phyloP scores from a whole-genome alignment of 2,888 invertebrate species.

The Malthinus flaveolus region DNA sequence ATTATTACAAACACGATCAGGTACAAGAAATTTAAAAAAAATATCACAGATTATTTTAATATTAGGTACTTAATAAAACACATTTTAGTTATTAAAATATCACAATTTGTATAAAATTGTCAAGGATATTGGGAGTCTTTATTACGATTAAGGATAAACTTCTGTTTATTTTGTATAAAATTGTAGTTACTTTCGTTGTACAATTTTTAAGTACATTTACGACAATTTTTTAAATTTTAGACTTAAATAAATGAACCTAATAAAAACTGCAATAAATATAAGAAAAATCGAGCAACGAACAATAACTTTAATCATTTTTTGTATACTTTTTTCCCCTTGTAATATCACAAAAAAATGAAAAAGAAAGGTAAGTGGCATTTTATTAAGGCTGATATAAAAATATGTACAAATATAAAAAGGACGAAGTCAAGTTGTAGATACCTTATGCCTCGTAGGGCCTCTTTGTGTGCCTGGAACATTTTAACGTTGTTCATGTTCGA shows the following conservation, averaged over 20 bases:
- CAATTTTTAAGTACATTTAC: not conserved
- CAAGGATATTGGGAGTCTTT: constrained; percentile 24
- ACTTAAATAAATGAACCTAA: constrained; percentile 18
- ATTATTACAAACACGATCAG: constrained; percentile 39
- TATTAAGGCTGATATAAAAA: constrained; percentile 46
- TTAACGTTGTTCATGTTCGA: constrained; percentile 99
- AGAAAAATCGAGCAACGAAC: constrained; percentile 13
- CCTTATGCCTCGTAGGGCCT: constrained; percentile 98
- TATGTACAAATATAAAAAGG: constrained; percentile 50
- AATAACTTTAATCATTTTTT: constrained; percentile 8
- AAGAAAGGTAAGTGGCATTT: constrained; percentile 48
- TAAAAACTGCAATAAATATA: constrained; percentile 2
- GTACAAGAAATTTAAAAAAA: constrained; percentile 35
- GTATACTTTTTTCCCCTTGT: not conserved
- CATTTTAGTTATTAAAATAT: constrained; percentile 33
- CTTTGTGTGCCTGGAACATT: constrained; percentile 99
- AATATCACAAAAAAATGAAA: constrained; percentile 19
- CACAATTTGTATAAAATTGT: constrained; percentile 35
- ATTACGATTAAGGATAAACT: constrained; percentile 15
- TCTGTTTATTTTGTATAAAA: constrained; percentile 7
- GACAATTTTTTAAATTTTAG: not conserved
- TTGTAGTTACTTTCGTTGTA: not conserved
- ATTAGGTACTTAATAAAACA: constrained; percentile 13
- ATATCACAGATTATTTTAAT: constrained; percentile 42
- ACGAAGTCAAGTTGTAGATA: constrained; percentile 61